These are phyloP conservation scores for Ahaetulla prasina DNA, from an alignment of 2,113 vertebrate genomes.

Conservation along the genomic window DNA sequence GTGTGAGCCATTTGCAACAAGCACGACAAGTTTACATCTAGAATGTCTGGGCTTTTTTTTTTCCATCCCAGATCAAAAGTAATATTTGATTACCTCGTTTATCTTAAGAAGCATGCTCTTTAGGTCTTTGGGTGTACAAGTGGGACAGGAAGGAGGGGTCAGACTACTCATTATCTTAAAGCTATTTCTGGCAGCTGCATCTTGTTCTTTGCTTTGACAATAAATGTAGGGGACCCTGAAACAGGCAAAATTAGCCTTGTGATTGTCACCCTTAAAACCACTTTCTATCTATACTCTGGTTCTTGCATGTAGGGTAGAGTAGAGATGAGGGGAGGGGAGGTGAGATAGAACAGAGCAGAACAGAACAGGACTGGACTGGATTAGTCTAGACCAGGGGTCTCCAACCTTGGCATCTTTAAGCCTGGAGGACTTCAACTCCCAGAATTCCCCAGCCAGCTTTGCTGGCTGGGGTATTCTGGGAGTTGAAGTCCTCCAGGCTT, in stretches of 20 bases:
- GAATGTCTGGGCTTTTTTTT: background rate
- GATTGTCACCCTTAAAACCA: background rate
- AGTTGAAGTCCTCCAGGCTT: too few relatives aligned
- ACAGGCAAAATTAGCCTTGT: background rate
- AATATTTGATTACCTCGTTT: background rate
- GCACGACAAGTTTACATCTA: background rate
- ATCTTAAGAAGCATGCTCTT: background rate
- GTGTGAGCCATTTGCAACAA: background rate
- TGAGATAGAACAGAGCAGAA: too few relatives aligned
- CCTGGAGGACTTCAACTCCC: too few relatives aligned
- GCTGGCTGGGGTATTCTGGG: too few relatives aligned
- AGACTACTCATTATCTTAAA: background rate
- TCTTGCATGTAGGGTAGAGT: background rate
- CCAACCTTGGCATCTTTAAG: too few relatives aligned
- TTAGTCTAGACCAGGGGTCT: too few relatives aligned
- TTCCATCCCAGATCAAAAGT: background rate
- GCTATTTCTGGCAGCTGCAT: background rate
- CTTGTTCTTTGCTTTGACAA: background rate
- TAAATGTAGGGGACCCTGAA: background rate
- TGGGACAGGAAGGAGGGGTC: background rate
- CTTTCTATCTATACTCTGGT: background rate
- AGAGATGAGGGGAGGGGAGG: background rate
- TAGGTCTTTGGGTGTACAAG: background rate
- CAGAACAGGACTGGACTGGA: too few relatives aligned
- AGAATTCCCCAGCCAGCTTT: too few relatives aligned